Evolutionary conservation across 37 sponge, comb jelly and placozoan species (phyloP), one percentile per base, ranked within the genome.

Genomic region (Ephydatia muelleri): DNA sequence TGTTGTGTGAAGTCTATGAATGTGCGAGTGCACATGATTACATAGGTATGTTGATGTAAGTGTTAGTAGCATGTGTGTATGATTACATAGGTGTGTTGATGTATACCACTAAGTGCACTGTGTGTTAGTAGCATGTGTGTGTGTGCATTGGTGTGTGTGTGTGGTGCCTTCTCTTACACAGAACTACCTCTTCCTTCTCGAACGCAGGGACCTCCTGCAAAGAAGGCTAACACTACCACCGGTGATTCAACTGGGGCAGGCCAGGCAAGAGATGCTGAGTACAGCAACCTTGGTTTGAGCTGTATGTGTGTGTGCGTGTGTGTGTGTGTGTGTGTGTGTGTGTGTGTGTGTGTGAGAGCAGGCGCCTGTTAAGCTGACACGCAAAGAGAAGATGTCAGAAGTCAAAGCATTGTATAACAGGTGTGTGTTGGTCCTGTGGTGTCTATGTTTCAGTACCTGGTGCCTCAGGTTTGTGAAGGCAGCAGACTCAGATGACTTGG

Each of bases 291-390:
- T 57, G 0, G 16, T 21, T 21, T 57, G 16, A 57, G 19, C 57
- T 57, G 1, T 57, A 14, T 57, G 64, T 69, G 70, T 73, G 26
- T 65, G 39, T 57, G 12, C 32, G 71, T 81, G 70, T 81, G 71
- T n/a, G 25, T 82, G 16, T 26, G 84, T 85, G 90, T 80, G 2
- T 80, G 90, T 65, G 84, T n/a, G n/a, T n/a, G 68, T 89, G 33
- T 40, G 26, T 75, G 90, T 89, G 48, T 5, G n/a, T n/a, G n/a
- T n/a, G n/a, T 23, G 25, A 23, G 78, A n/a, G 19, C 14, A 33
- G 80, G 43, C 65, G 23, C 57, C 57, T 57, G 19, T 14, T 57
- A 57, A 57, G 19, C 19, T 57, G 16, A 57, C 57, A 57, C 57
- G 57, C 14, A 57, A 57, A 57, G 57, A 57, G 57, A 57, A 57